Evolutionary conservation across 1,140 invertebrate species (phyloP), one percentile per base, ranked within the genome.

Genomic region (Listronotus bonariensis): DNA sequence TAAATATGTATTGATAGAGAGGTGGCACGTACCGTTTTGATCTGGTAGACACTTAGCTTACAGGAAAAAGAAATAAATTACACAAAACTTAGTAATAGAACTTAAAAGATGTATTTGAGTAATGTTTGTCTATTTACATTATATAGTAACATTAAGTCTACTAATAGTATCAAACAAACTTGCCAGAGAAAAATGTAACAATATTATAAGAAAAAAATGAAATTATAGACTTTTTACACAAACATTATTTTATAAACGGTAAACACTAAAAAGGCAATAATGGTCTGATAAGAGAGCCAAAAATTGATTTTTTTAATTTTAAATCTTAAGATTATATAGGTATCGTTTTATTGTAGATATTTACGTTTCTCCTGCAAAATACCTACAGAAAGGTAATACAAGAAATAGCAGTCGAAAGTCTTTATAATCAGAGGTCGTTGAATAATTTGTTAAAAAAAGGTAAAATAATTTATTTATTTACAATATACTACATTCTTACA

Each of bases 51-150:
- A 26, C 2, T n/a, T n/a, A n/a, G 2, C 20, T 5, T 3, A 26
- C 5, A 5, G 20, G 20, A 26, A 26, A 26, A 26, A 26, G 1
- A 26, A 26, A 26, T 26, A 26, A 26, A 26, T 26, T 26, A 26
- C 20, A 26, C 20, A 3, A 26, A 26, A 26, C 20, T 49, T 67
- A 70, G 56, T 70, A 70, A 70, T 70, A 67, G 56, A 70, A 68
- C 66, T 70, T 68, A 70, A 58, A 70, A 65, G 68, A 62, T 70
- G 66, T 70, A 70, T 70, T 70, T 70, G 66, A 65, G 62, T 70
- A 70, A 70, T 70, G 68, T 65, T 59, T 58, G 40, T 68, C 49
- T 70, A 70, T 70, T 45, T 70, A 70, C 69, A 70, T 69, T 57
- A 60, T 64, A 70, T 66, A 65, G 66, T 68, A 70, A 70, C 67